Evolutionary conservation across 2,113 vertebrate species (phyloP).

Genomic region (Ariopsis seemanni): DNA sequence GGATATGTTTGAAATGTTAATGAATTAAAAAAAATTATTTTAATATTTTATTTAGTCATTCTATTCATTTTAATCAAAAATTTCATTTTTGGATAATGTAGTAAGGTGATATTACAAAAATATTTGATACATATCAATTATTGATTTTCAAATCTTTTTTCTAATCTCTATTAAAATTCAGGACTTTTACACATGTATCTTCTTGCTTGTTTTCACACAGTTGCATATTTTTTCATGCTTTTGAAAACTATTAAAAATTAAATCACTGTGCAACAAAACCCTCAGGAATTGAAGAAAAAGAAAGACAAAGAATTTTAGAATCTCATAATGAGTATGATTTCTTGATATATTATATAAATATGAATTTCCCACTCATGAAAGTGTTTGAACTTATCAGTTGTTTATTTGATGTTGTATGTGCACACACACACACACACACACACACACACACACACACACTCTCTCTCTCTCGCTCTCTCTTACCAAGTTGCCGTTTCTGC

Average conservation of each 20-base stretch:
- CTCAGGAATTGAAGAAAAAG: too few relatives aligned
- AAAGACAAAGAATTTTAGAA: not conserved
- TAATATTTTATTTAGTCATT: not conserved
- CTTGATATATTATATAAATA: not conserved
- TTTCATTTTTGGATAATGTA: not conserved
- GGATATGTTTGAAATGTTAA: not conserved
- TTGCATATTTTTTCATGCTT: not conserved
- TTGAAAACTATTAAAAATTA: not conserved
- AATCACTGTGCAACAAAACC: not conserved
- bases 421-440: conserved; percentile 31
- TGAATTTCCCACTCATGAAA: not conserved
- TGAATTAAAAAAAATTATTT: not conserved
- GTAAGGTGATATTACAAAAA: not conserved
- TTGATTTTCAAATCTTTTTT: not conserved
- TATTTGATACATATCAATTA: not conserved
- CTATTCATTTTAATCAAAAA: not conserved
- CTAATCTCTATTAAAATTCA: not conserved
- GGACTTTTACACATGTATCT: not conserved
- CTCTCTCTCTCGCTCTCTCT: conserved; percentile 40
- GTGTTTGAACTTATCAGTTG: not conserved
- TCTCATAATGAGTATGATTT: not conserved
- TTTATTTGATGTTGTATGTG: not conserved
- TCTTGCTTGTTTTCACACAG: not conserved
- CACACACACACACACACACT: too few relatives aligned
- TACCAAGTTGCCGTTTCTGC: conserved; percentile 87